A percentile compares a stretch with the other conserved stretches of the same genome.
Conservation (phyloP, 2,888 invertebrate genomes). For the Trichopoda pennipes region DNA sequence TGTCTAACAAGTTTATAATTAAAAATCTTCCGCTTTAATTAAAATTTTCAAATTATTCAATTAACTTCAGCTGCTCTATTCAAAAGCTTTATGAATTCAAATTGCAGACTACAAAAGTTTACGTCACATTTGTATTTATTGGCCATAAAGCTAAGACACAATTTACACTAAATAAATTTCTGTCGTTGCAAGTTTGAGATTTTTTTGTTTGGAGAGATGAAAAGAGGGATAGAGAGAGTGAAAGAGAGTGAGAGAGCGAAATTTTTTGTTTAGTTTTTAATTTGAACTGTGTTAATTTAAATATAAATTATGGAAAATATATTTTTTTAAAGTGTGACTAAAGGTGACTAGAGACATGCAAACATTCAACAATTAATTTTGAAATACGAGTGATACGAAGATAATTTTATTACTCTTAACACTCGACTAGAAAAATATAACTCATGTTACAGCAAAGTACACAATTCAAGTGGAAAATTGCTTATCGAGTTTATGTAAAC, state of each 20-base stretch:
- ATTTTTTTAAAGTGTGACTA: too few relatives aligned
- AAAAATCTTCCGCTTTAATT: background rate
- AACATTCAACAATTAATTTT: background rate
- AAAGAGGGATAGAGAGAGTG: too few relatives aligned
- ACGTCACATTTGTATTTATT: background rate
- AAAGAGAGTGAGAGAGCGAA: too few relatives aligned
- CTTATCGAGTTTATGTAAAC: conserved; percentile 13
- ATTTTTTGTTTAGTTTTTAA: too few relatives aligned
- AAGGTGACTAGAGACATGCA: background rate
- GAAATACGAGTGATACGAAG: background rate
- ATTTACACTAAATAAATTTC: too few relatives aligned
- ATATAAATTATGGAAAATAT: too few relatives aligned
- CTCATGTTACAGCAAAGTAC: background rate
- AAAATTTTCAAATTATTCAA: background rate
- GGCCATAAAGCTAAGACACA: background rate
- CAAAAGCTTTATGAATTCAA: background rate
- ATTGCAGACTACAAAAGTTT: background rate
- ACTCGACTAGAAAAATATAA: background rate
- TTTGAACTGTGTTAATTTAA: too few relatives aligned
- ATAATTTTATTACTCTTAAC: background rate
- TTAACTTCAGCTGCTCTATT: background rate
- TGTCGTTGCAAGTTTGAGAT: too few relatives aligned
- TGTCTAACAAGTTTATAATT: background rate
- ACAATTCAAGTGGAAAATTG: background rate
- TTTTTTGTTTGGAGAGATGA: too few relatives aligned